phyloP scores from a whole-genome alignment of 2,113 vertebrate genomes.

The Cyprinodon tularosa region DNA sequence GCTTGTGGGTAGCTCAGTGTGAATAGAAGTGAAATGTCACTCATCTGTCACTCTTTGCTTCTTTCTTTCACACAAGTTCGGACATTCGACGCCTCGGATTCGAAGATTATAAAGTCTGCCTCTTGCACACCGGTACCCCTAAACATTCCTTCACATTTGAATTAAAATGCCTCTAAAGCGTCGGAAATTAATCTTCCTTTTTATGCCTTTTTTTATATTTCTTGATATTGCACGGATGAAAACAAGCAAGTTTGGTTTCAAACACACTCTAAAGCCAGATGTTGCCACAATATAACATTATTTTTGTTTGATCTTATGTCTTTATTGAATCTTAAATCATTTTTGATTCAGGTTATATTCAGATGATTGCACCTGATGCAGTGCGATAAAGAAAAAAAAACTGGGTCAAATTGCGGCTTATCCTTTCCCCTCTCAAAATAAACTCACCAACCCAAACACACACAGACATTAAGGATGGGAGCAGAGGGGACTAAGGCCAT shows the following conservation, averaged over 20 bases:
- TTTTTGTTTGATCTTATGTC: constrained; percentile 11
- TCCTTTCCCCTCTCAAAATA: constrained; percentile 38
- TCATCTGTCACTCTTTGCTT: constrained; percentile 7
- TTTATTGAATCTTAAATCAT: neutral
- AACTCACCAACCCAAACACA: neutral
- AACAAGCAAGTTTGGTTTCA: constrained; percentile 11
- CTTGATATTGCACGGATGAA: constrained; percentile 38
- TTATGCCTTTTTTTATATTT: neutral
- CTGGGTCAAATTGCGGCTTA: constrained; percentile 27
- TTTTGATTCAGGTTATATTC: neutral
- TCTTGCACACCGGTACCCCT: constrained; percentile 4
- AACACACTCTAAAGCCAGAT: constrained; percentile 10
- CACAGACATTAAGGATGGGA: constrained; percentile 29
- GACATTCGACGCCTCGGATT: constrained; percentile 3
- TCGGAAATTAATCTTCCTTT: neutral
- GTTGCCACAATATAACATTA: neutral
- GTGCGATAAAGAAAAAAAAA: constrained; percentile 7
- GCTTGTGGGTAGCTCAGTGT: constrained; percentile 38
- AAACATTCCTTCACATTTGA: neutral
- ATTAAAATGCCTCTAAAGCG: constrained; percentile 14
- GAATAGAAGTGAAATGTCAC: constrained; percentile 51
- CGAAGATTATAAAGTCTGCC: constrained; percentile 44
- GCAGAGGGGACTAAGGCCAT: constrained; percentile 72
- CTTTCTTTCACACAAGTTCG: constrained; percentile 12
- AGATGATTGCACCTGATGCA: constrained; percentile 13